Percentiles rank a stretch among this genome's conserved stretches.
Evolutionary conservation across 1,140 invertebrate genomes (phyloP).

Genomic region (Drosophila funebris): DNA sequence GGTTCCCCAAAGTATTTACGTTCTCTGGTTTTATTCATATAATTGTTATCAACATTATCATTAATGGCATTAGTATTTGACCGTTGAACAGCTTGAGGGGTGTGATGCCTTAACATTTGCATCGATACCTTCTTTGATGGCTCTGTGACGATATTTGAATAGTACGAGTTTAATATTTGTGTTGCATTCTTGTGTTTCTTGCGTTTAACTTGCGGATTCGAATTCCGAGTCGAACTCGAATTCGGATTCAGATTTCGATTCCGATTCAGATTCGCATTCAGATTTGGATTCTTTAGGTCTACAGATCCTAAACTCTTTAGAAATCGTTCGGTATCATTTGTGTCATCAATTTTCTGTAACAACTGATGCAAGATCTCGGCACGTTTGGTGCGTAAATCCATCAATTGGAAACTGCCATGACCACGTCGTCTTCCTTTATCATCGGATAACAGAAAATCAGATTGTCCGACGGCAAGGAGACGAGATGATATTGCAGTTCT

Average conservation of each 20-base stretch:
- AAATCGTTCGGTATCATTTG: background rate
- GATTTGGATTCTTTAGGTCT: too few relatives aligned
- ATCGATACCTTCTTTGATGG: background rate
- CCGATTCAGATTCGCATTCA: too few relatives aligned
- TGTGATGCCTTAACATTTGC: background rate
- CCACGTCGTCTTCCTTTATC: constrained; percentile 14
- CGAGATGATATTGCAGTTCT: background rate
- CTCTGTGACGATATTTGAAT: background rate
- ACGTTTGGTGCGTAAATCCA: background rate
- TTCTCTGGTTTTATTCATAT: background rate
- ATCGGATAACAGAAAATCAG: background rate
- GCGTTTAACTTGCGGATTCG: background rate
- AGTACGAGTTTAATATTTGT: background rate
- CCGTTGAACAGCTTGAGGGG: too few relatives aligned
- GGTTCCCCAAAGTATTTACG: constrained; percentile 1
- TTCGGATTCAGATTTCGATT: too few relatives aligned
- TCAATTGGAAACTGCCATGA: constrained; percentile 7
- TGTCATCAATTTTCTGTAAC: background rate
- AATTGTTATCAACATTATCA: background rate
- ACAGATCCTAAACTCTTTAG: background rate
- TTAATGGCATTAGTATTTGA: too few relatives aligned
- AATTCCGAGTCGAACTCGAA: too few relatives aligned
- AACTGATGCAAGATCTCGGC: background rate
- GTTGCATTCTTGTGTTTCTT: background rate
- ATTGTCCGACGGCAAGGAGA: too few relatives aligned